These are phyloP conservation scores for Blastobasis lacticolella DNA, from an alignment of 2,888 invertebrate species.

Conservation along the genomic window DNA sequence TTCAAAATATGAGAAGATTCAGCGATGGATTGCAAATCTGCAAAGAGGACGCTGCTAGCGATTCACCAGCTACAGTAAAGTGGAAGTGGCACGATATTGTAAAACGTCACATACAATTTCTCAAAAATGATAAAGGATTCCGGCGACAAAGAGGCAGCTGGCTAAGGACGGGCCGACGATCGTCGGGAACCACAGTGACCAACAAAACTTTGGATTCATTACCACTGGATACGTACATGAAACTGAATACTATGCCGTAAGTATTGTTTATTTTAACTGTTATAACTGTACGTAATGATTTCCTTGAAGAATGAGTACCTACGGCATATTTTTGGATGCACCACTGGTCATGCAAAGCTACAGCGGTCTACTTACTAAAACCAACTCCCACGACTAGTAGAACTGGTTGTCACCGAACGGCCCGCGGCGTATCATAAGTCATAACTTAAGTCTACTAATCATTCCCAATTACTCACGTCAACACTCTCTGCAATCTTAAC, in stretches of 20 bases:
- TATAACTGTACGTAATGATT: not conserved
- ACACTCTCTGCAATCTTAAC: constrained; percentile 19
- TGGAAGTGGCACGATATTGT: constrained; percentile 72
- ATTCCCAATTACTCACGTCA: constrained; percentile 36
- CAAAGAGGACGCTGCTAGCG: constrained; percentile 69
- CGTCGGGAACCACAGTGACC: constrained; percentile 50
- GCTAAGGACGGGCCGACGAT: constrained; percentile 61
- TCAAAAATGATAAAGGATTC: constrained; percentile 65
- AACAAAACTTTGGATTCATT: constrained; percentile 45
- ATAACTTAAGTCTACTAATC: constrained; percentile 28
- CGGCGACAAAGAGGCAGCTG: constrained; percentile 65
- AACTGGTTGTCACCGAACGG: constrained; percentile 46
- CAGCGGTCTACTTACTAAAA: constrained; percentile 41
- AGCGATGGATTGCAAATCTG: constrained; percentile 69
- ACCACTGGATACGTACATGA: constrained; percentile 59
- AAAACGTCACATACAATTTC: constrained; percentile 61
- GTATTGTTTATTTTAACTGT: constrained; percentile 21
- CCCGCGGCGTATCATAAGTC: constrained; percentile 32
- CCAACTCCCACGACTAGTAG: constrained; percentile 38
- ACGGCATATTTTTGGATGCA: constrained; percentile 22
- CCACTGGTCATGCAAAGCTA: constrained; percentile 32
- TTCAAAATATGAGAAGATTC: constrained; percentile 67
- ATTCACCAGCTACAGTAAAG: constrained; percentile 66
- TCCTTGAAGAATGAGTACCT: too few relatives aligned
- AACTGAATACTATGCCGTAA: constrained; percentile 66